These are phyloP conservation scores for Dynastes hyllus DNA, from an alignment of 2,888 invertebrate genomes.

Conservation along the genomic window DNA sequence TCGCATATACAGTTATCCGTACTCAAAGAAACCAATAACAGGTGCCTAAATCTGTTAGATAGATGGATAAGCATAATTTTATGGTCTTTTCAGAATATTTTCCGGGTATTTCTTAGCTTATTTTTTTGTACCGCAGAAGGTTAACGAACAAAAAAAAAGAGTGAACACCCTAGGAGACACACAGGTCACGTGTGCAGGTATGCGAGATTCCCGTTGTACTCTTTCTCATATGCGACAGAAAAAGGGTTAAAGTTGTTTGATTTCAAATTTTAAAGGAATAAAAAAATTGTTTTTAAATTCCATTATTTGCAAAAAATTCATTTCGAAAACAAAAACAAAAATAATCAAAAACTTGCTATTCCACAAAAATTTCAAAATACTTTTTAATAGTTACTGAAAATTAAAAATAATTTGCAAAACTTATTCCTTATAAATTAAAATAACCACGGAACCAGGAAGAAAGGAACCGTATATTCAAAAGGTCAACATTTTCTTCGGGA, in stretches of 20 bases:
- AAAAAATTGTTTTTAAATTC: too few species aligned
- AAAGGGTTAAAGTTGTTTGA: not conserved
- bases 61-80: not conserved
- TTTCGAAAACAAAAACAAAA: too few species aligned
- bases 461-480: too few species aligned
- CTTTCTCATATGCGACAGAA: not conserved
- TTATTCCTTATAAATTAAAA: too few species aligned
- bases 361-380: too few species aligned
- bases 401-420: too few species aligned
- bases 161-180: not conserved
- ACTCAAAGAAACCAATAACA: not conserved
- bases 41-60: not conserved
- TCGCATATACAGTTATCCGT: not conserved
- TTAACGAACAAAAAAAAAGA: not conserved
- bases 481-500: too few species aligned
- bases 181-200: constrained; percentile 11
- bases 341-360: too few species aligned
- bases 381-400: too few species aligned
- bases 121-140: not conserved
- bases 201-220: not conserved
- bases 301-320: too few species aligned
- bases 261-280: not conserved
- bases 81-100: not conserved
- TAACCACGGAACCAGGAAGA: too few species aligned
- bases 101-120: not conserved